Evolutionary conservation across 2,797 vertebrate species (phyloP).

Genomic region (Notolepis coatsorum): DNA sequence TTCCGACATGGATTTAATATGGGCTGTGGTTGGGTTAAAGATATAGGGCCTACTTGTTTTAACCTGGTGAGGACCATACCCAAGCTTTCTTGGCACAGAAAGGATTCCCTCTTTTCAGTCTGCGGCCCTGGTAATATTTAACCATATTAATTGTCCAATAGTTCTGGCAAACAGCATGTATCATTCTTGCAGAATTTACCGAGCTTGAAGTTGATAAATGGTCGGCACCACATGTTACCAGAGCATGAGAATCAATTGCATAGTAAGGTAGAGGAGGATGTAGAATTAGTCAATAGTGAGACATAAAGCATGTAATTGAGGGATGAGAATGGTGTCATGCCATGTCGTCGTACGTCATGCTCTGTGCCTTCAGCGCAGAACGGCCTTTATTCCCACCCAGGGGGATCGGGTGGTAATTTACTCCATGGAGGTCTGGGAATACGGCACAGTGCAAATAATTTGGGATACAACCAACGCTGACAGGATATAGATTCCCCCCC

Average conservation of each 20-base stretch:
- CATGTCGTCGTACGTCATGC: constrained; percentile 25
- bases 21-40: too few relatives aligned
- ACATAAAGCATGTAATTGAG: constrained; percentile 40
- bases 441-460: constrained; percentile 57
- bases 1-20: too few relatives aligned
- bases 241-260: constrained; percentile 41
- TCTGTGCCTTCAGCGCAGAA: constrained; percentile 29
- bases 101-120: constrained; percentile 38
- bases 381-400: constrained; percentile 45
- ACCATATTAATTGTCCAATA: constrained; percentile 33
- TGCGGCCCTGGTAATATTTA: constrained; percentile 31
- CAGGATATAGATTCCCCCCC: constrained; percentile 54
- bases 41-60: too few relatives aligned
- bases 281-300: constrained; percentile 33
- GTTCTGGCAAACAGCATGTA: constrained; percentile 21
- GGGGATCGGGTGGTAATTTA: constrained; percentile 56
- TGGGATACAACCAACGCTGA: constrained; percentile 46
- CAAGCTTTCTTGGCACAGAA: too few relatives aligned
- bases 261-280: constrained; percentile 15
- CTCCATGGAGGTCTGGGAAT: constrained; percentile 65
- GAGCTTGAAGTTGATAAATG: constrained; percentile 44
- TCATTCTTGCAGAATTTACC: constrained; percentile 14
- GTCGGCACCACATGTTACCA: constrained; percentile 29
- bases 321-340: constrained; percentile 40
- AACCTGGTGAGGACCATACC: too few relatives aligned